Percentiles rank a stretch among this genome's conserved stretches.
Conservation (phyloP, 2,888 invertebrate species). For the Leucophora obtusa region DNA sequence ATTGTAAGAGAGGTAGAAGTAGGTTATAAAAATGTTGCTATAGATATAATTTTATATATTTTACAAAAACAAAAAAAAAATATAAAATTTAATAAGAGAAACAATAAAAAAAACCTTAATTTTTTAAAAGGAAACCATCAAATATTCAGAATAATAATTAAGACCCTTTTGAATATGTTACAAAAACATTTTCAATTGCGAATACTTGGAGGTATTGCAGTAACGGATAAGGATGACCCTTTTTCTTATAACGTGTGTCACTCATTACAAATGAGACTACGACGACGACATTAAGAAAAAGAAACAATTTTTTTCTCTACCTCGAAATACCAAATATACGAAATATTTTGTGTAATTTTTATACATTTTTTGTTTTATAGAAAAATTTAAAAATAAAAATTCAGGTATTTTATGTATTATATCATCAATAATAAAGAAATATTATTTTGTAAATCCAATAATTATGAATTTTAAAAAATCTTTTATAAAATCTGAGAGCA, state of each 20-base stretch:
- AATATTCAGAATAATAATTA: constrained; percentile 1
- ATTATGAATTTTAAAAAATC: neutral
- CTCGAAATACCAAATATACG: constrained; percentile 52
- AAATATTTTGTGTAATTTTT: constrained; percentile 27
- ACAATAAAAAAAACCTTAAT: neutral
- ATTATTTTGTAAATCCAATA: neutral
- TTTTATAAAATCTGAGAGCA: constrained; percentile 1
- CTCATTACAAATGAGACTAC: constrained; percentile 59
- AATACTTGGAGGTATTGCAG: neutral
- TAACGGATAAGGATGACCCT: constrained; percentile 26
- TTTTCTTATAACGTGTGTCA: constrained; percentile 32
- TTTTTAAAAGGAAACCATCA: neutral
- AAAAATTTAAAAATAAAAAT: constrained; percentile 6
- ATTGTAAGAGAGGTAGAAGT: neutral
- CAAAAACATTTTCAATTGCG: neutral
- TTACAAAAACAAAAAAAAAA: neutral
- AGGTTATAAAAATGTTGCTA: neutral
- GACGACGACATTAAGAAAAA: constrained; percentile 30
- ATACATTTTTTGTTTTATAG: neutral
- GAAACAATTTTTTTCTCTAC: constrained; percentile 56
- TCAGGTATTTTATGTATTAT: constrained; percentile 33
- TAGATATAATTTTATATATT: no score
- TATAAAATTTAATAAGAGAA: neutral
- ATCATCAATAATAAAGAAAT: constrained; percentile 29
- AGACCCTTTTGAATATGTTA: constrained; percentile 17